Base-by-base conservation (phyloP, 2,797 vertebrate species). In the Melanotaenia pygmaea region DNA sequence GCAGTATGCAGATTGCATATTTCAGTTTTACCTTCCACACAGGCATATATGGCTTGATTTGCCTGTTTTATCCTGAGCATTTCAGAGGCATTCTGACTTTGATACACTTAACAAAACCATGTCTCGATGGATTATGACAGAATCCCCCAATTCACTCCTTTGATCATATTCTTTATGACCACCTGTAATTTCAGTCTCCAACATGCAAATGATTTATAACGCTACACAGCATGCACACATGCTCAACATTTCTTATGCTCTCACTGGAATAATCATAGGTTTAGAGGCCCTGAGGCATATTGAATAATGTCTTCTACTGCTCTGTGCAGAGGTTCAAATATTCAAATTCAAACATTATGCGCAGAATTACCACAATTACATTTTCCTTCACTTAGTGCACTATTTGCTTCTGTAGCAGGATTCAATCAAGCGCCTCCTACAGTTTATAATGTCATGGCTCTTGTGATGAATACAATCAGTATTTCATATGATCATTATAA, bases 381-480 rank as follows among this genome's bases (percentile, higher is more conserved):
- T 69, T 47, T 84, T 80, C 32, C 45, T 81, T 59, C 67, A 72
- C 67, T 78, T 82, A 32, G 56, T 38, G 56, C 75, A 81, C 76
- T 59, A 32, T 77, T 64, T 76, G 18, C 64, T 67, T 69, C 37
- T 59, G 47, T 74, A 51, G 70, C 72, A 74, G 78, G 65, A 79
- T 86, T 74, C 51, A 82, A 86, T 89, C 63, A 81, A 89, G 80
- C 66, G 83, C 79, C 72, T 81, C 86, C 62, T 80, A 78, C 78
- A 69, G 79, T 94, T 95, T 94, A 91, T 93, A 93, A 94, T 93
- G 93, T 81, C 91, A 93, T 58, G 74, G 73, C 83, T 90, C 87
- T 86, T 85, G 54, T 88, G 77, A 91, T 88, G 89, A 92, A 92
- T 92, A 90, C 73, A 89, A 91, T 93, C 86, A 90, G 91, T 82